Conservation (phyloP, 2,113 vertebrate genomes). For the Candoia aspera region DNA sequence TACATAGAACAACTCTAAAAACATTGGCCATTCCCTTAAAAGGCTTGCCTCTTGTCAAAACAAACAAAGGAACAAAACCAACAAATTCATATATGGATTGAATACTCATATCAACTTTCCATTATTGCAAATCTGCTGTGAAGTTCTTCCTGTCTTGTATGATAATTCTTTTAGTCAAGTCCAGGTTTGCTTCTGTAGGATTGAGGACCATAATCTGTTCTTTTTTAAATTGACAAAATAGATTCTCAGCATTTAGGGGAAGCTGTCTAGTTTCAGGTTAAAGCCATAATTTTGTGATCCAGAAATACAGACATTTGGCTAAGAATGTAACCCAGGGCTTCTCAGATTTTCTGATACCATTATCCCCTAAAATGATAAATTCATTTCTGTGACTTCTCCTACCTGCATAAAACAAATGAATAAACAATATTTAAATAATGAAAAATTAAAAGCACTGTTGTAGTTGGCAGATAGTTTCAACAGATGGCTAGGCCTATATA, state of each 20-base stretch:
- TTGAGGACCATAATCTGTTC: neutral
- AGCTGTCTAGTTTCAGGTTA: neutral
- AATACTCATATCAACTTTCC: too few relatives aligned
- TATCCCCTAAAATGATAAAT: neutral
- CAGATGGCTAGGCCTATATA: neutral
- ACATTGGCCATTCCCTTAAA: too few relatives aligned
- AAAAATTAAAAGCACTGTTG: neutral
- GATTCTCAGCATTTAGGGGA: neutral
- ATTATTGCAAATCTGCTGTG: too few relatives aligned
- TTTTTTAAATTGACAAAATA: neutral
- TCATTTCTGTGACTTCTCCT: neutral
- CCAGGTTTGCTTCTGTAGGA: neutral
- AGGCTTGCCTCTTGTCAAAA: too few relatives aligned
- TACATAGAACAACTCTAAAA: too few relatives aligned
- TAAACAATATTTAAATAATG: neutral
- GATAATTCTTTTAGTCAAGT: neutral
- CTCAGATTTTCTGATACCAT: neutral
- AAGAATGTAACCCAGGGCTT: neutral
- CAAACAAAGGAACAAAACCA: too few relatives aligned
- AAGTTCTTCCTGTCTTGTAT: neutral
- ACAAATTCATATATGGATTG: too few relatives aligned
- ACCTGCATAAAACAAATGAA: neutral
- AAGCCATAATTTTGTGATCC: neutral
- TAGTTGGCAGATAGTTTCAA: neutral
- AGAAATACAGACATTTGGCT: neutral